phyloP scores from a whole-genome alignment of 2,113 vertebrate species.

The Chauna torquata region DNA sequence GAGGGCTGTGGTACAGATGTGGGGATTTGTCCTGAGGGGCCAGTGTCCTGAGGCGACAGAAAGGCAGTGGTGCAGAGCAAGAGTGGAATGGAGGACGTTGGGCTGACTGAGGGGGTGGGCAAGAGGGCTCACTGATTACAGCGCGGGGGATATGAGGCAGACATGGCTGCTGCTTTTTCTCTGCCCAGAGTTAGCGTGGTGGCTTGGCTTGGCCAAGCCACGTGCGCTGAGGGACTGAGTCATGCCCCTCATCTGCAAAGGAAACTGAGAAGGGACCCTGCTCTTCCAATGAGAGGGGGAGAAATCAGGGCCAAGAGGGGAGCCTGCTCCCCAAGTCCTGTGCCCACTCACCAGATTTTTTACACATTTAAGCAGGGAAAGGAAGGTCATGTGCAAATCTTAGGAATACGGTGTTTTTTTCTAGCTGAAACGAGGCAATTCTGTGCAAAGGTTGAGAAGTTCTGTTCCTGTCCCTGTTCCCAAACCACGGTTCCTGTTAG shows the following conservation, averaged over 20 bases:
- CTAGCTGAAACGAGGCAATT: background rate
- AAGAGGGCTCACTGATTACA: accelerated
- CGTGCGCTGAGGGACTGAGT: accelerated
- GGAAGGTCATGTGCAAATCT: background rate
- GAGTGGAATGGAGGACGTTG: accelerated
- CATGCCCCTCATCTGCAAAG: background rate
- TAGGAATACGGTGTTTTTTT: background rate
- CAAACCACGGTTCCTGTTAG: accelerated
- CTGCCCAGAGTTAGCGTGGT: accelerated
- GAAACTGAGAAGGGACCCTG: accelerated
- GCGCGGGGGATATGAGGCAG: accelerated
- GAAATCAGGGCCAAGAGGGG: background rate
- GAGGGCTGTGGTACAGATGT: accelerated
- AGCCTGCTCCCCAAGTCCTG: background rate
- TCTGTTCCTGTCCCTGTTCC: background rate
- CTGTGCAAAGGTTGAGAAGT: background rate
- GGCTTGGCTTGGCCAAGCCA: accelerated
- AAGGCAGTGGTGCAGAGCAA: background rate
- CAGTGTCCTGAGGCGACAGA: background rate
- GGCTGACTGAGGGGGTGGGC: background rate
- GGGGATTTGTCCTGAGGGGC: accelerated
- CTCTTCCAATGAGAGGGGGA: background rate
- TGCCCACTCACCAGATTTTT: background rate
- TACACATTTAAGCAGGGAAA: background rate
- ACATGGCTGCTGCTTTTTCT: accelerated